Evolutionary conservation across 1,140 invertebrate species (phyloP), one percentile per base, ranked within the genome.

Genomic region (Papilio polytes): DNA sequence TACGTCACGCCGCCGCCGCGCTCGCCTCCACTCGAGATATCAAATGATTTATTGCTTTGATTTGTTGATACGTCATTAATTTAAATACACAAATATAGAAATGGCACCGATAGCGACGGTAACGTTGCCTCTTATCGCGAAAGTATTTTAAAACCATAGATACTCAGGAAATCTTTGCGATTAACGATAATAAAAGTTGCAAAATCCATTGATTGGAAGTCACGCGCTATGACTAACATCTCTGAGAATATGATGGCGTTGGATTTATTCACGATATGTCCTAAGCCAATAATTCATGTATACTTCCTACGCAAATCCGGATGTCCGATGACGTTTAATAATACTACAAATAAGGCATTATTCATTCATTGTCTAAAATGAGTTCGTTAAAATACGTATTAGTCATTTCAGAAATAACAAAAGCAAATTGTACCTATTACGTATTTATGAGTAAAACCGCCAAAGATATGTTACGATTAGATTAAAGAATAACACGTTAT

Each of bases 21-120:
- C 83, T 84, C 80, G 86, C 83, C 86, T 84, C 84, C 85, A 85
- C 84, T 87, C 82, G 78, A 88, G 89, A 91, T 92, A 91, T 91
- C 87, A 87, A 84, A 88, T 91, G 90, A 90, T 92, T 88, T 91
- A 92, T 90, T 85, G 82, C 82, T 80, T 82, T 84, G 84, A 88
- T 86, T 85, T 85, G 83, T 85, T 82, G 76, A 85, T 56, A 82
- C 82, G 82, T 82, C 82, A 83, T 66, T 66, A 78, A 66, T 78
- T 78, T 78, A 78, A 41, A 63, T 78, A 78, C 46, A 78, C 31
- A 53, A 78, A 78, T 36, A n/a, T 56, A 56, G 26, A 59, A 80
- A 36, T 74, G 36, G 26, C 44, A 59, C 20, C 53, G 51, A 13
- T 74, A 56, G 20, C 80, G 44, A 74, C 26, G 10, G 44, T 56